Conservation (phyloP, 2,113 vertebrate genomes). For the Helogale parvula region DNA sequence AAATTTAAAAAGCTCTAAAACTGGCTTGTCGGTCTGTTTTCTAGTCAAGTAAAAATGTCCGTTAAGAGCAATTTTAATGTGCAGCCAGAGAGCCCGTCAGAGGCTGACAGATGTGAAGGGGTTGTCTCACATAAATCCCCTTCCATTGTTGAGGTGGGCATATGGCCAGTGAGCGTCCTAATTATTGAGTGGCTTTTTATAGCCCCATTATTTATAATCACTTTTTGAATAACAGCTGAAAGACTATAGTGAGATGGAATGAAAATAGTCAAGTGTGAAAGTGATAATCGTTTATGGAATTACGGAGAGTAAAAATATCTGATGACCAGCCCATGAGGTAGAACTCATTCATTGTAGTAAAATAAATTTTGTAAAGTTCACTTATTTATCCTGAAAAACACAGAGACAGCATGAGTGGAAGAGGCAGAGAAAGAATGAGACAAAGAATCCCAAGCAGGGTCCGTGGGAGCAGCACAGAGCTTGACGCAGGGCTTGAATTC, state of each 20-base stretch:
- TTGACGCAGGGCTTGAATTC: too few relatives aligned
- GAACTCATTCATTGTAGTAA: neutral
- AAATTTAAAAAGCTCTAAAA: constrained; percentile 43
- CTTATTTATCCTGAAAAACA: too few relatives aligned
- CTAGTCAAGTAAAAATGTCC: constrained; percentile 74
- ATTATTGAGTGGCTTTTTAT: constrained; percentile 87
- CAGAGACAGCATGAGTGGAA: too few relatives aligned
- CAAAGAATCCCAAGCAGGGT: too few relatives aligned
- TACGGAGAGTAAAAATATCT: constrained; percentile 76
- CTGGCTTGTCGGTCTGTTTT: constrained; percentile 33
- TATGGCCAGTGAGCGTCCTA: constrained; percentile 86
- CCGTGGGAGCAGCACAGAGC: too few relatives aligned
- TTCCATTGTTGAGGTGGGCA: constrained; percentile 83
- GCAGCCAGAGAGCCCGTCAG: constrained; percentile 71
- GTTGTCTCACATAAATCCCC: constrained; percentile 84
- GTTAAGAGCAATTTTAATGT: constrained; percentile 70
- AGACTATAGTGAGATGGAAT: constrained; percentile 75
- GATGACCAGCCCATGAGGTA: constrained; percentile 50
- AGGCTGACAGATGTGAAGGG: constrained; percentile 82
- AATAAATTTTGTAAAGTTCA: too few relatives aligned
- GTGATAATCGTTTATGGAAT: constrained; percentile 75
- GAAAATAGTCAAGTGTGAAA: constrained; percentile 69
- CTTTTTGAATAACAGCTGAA: constrained; percentile 84
- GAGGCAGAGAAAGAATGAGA: too few relatives aligned
- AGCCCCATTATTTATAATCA: constrained; percentile 86